Base-by-base conservation (phyloP, 1,140 invertebrate genomes). In the Brachionus rotundiformis region DNA sequence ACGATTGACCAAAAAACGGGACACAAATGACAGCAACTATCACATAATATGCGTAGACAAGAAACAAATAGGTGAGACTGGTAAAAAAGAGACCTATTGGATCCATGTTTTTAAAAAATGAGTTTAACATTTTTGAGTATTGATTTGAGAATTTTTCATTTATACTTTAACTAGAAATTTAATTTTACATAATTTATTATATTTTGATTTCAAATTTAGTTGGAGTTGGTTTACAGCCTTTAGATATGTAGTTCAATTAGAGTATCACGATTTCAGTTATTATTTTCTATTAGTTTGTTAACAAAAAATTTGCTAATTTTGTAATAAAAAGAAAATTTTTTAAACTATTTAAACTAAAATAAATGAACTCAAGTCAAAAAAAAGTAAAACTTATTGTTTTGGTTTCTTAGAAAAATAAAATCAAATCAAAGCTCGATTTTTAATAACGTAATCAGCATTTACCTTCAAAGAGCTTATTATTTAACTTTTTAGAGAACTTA, bases 31-130 rank as follows among this genome's bases (percentile, higher is more conserved):
- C 39, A 25, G 19, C 39, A 29, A 73, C 41, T 44, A 73, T 25
- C 19, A 73, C 68, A 44, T 44, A 73, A 29, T 73, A 73, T 25
- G 68, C 68, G n/a, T 73, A 73, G 25, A 73, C 7, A 25, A 73
- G 36, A 73, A 73, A 73, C 1, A 73, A 41, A 44, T 73, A 73
- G 23, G 68, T 73, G 23, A 44, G 25, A 44, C 33, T 41, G 25
- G 8, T 44, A 10, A 73, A 41, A 2, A 31, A 41, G 13, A 73
- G 33, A 25, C 68, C 68, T 2, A 73, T 4, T 16, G 68, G 39
- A 11, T 73, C 39, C 10, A 25, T 73, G 23, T 44, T 73, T 68
- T 36, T 19, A 39, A 33, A 10, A 2, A 68, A 16, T 33, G 16
- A 36, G 29, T 33, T 33, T 16, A 68, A 7, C 61, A 63, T 63